phyloP scores from a whole-genome alignment of 2,113 vertebrate genomes.

The Melanerpes formicivorus region DNA sequence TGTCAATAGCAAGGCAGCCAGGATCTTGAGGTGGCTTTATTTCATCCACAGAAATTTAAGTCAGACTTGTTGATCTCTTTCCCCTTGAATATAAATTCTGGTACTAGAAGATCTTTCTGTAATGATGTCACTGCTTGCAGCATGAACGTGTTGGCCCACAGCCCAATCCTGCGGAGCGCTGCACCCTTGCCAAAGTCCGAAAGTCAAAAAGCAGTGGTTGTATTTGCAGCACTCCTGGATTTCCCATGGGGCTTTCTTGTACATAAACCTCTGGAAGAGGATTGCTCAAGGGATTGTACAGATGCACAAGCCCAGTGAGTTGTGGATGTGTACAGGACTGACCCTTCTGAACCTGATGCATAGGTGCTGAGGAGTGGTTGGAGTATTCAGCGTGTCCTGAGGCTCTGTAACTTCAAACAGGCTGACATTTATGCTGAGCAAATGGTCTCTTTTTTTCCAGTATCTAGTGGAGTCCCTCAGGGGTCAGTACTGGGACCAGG shows the following conservation, averaged over 20 bases:
- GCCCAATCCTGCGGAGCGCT: neutral
- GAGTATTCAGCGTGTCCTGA: neutral
- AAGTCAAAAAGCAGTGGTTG: neutral
- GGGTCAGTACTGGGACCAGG: too few relatives aligned
- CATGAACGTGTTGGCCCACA: neutral
- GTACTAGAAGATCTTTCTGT: neutral
- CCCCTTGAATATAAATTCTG: slow-evolving; percentile 11
- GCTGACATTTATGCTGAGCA: neutral
- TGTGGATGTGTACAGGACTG: neutral
- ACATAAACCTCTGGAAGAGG: neutral
- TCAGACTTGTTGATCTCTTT: neutral
- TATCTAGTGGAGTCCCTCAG: too few relatives aligned
- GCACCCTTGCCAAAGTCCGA: neutral
- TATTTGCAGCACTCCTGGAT: neutral
- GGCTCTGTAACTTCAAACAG: neutral
- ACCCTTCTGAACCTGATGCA: neutral
- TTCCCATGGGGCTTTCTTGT: neutral
- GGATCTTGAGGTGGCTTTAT: neutral
- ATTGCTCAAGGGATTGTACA: neutral
- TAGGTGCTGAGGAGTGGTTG: neutral
- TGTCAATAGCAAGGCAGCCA: neutral
- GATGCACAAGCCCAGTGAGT: rapidly evolving
- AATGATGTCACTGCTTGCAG: neutral
- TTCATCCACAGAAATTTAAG: neutral
- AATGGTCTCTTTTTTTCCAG: neutral